Conservation (phyloP, 37 sponge, comb jelly and placozoan genomes). For the Eunapius fragilis region DNA sequence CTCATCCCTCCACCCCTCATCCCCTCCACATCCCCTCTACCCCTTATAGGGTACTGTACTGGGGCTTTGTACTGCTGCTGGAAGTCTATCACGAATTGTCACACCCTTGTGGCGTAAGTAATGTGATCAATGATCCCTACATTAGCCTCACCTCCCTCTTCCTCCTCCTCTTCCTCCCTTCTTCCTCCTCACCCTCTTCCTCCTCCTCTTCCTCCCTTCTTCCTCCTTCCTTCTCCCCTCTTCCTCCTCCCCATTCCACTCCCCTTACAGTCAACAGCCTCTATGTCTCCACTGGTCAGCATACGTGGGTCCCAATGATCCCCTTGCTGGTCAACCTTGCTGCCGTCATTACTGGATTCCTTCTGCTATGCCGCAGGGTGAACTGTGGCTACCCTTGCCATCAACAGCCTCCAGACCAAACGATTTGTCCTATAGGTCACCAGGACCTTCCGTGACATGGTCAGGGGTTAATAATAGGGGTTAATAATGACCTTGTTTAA, state of each 20-base stretch:
- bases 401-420: too few relatives aligned
- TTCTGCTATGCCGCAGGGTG: neutral
- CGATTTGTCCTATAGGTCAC: neutral
- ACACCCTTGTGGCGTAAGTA: too few relatives aligned
- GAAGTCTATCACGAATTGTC: too few relatives aligned
- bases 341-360: neutral
- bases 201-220: too few relatives aligned
- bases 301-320: neutral
- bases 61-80: too few relatives aligned
- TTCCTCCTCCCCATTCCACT: neutral
- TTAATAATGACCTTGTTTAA: neutral
- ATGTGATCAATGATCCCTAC: too few relatives aligned
- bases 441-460: neutral
- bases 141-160: too few relatives aligned
- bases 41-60: too few relatives aligned
- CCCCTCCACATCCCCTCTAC: too few relatives aligned
- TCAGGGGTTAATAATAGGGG: neutral
- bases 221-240: neutral
- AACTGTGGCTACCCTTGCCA: neutral
- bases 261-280: neutral
- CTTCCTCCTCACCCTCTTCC: too few relatives aligned
- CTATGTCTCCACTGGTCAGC: neutral
- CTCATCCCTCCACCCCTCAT: too few relatives aligned
- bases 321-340: neutral
- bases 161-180: too few relatives aligned